Percentiles rank a stretch among this genome's conserved stretches.
Conservation (phyloP, 2,888 invertebrate species). For the Nymphalis polychloros region DNA sequence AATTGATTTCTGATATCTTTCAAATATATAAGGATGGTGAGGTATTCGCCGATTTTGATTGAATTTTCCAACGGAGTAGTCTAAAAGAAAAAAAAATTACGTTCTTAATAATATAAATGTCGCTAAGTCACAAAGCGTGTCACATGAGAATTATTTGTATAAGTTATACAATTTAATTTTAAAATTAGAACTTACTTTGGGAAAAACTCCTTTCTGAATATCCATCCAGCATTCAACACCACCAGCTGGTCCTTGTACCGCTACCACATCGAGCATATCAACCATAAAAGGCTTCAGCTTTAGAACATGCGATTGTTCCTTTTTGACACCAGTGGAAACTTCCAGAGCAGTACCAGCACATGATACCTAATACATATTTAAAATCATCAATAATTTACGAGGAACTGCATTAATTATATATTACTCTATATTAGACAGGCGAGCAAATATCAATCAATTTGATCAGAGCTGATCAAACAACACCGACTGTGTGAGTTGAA, state of each 20-base stretch:
- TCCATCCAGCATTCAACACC: slow-evolving; percentile 90
- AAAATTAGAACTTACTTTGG: slow-evolving; percentile 76
- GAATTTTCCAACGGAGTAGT: slow-evolving; percentile 82
- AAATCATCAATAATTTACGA: neutral
- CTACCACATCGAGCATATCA: slow-evolving; percentile 86
- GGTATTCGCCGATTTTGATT: slow-evolving; percentile 86
- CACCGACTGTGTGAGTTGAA: no score
- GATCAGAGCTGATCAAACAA: no score
- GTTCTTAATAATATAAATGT: no score
- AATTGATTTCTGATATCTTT: slow-evolving; percentile 84
- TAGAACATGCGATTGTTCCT: slow-evolving; percentile 62
- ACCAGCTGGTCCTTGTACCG: slow-evolving; percentile 84
- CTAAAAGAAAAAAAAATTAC: slow-evolving; percentile 53
- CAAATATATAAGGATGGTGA: slow-evolving; percentile 86
- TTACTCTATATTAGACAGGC: no score
- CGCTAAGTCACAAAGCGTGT: no score
- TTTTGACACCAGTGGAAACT: slow-evolving; percentile 56
- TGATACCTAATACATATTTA: slow-evolving; percentile 58
- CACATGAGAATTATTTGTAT: neutral
- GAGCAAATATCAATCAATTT: no score
- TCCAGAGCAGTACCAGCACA: slow-evolving; percentile 68
- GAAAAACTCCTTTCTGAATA: slow-evolving; percentile 86
- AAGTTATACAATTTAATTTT: neutral
- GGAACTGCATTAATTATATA: no score
- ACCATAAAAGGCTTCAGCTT: slow-evolving; percentile 85